A percentile compares a stretch with the other conserved stretches of the same genome.
phyloP scores from a whole-genome alignment of 2,888 invertebrate species.

The Entomobrya proxima region DNA sequence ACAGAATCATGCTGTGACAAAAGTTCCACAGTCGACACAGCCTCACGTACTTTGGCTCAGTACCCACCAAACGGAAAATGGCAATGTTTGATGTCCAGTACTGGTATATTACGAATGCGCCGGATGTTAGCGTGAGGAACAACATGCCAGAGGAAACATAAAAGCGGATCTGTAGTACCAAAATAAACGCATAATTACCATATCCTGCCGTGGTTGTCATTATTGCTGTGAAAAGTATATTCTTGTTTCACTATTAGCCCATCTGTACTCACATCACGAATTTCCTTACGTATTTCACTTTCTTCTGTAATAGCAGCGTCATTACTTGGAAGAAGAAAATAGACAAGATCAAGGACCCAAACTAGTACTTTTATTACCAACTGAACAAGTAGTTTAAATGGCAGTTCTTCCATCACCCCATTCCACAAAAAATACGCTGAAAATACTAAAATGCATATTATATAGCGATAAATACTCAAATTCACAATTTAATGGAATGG shows the following conservation, averaged over 20 bases:
- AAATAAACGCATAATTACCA: background rate
- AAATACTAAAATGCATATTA: constrained; percentile 52
- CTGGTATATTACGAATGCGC: constrained; percentile 57
- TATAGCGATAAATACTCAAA: background rate
- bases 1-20: constrained; percentile 58
- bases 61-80: constrained; percentile 66
- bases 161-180: constrained; percentile 59
- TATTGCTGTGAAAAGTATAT: background rate
- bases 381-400: constrained; percentile 66
- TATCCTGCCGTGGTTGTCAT: background rate
- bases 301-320: constrained; percentile 31
- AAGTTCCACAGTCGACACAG: constrained; percentile 49
- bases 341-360: constrained; percentile 67
- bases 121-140: constrained; percentile 47
- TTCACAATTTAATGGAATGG: background rate
- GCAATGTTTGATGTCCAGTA: constrained; percentile 66
- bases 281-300: constrained; percentile 18
- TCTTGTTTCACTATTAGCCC: background rate
- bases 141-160: constrained; percentile 63
- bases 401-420: constrained; percentile 65
- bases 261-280: constrained; percentile 7
- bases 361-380: constrained; percentile 57
- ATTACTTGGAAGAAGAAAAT: constrained; percentile 50
- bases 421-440: constrained; percentile 61
- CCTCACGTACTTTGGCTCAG: constrained; percentile 68